Evolutionary conservation across 2,797 vertebrate species (phyloP).

Genomic region (Pseudochromis fuscus): DNA sequence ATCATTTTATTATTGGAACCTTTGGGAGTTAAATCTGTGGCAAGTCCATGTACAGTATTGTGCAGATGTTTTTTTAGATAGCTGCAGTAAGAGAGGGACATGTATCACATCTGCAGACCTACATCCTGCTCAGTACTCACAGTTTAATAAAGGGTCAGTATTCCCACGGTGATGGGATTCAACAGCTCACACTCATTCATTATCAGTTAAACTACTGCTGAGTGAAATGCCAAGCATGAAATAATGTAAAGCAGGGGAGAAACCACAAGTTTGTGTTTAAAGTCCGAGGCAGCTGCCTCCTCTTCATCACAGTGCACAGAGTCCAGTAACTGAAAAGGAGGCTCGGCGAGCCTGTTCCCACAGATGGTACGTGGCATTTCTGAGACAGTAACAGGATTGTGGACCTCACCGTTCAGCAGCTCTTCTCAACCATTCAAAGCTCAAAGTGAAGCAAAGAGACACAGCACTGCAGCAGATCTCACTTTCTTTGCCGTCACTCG

Average conservation of each 20-base stretch:
- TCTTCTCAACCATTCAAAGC: slow-evolving; percentile 44
- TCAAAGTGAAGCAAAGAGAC: slow-evolving; percentile 22
- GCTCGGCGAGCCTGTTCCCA: slow-evolving; percentile 26
- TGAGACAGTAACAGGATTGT: slow-evolving; percentile 57
- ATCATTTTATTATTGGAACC: too few species aligned
- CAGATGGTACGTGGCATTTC: slow-evolving; percentile 39
- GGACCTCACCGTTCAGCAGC: slow-evolving; percentile 33
- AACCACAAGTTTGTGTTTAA: slow-evolving; percentile 34
- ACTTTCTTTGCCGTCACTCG: slow-evolving; percentile 10
- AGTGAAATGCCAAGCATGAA: slow-evolving; percentile 15
- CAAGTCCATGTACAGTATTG: background rate
- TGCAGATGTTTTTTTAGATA: background rate
- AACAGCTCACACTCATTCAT: slow-evolving; percentile 2
- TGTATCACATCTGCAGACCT: slow-evolving; percentile 4
- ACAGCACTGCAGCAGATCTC: slow-evolving; percentile 18
- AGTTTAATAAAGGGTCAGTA: background rate
- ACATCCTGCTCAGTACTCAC: slow-evolving; percentile 10
- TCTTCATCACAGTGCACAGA: slow-evolving; percentile 54
- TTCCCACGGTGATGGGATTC: slow-evolving; percentile 2
- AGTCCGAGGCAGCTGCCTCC: slow-evolving; percentile 13
- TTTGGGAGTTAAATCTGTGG: too few species aligned
- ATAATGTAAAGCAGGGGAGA: slow-evolving; percentile 1
- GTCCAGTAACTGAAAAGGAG: slow-evolving; percentile 67
- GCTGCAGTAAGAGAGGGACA: slow-evolving; percentile 1
- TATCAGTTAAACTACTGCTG: background rate